These are phyloP conservation scores for Setipinna tenuifilis DNA, from an alignment of 2,797 vertebrate species.

Conservation along the genomic window DNA sequence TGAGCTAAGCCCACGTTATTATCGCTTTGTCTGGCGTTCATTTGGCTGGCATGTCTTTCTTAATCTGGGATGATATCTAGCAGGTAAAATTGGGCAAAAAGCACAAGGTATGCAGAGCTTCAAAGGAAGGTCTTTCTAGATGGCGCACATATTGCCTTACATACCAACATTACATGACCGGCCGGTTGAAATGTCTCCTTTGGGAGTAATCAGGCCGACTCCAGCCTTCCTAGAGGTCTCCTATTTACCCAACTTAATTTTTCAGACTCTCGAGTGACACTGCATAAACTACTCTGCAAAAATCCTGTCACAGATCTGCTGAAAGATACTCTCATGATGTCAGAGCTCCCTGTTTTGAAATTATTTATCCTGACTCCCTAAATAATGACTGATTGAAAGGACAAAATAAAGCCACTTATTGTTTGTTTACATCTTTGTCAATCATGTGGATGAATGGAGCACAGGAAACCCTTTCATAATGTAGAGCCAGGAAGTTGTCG, in stretches of 20 bases:
- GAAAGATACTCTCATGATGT: constrained; percentile 8
- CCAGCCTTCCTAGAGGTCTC: constrained; percentile 42
- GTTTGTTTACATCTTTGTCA: constrained; percentile 17
- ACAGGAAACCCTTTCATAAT: neutral
- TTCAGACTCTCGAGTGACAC: constrained; percentile 23
- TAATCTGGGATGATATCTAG: constrained; percentile 15
- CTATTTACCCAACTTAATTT: neutral
- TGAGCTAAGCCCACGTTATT: constrained; percentile 7
- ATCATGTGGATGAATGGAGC: neutral
- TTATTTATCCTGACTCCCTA: constrained; percentile 12
- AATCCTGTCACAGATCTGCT: neutral
- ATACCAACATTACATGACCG: constrained; percentile 72
- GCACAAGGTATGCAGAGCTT: neutral
- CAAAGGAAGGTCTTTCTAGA: constrained; percentile 63
- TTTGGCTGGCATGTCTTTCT: constrained; percentile 1
- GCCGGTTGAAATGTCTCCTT: constrained; percentile 69
- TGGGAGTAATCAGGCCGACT: constrained; percentile 73
- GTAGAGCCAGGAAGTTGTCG: neutral
- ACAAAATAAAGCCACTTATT: constrained; percentile 10
- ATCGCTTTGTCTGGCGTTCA: constrained; percentile 14
- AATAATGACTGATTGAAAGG: neutral
- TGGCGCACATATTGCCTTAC: constrained; percentile 71
- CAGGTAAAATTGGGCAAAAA: neutral
- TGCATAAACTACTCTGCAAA: constrained; percentile 8
- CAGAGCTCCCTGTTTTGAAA: neutral